Evolutionary conservation across 1,140 invertebrate genomes (phyloP).

Genomic region (Piezodorus guildinii): DNA sequence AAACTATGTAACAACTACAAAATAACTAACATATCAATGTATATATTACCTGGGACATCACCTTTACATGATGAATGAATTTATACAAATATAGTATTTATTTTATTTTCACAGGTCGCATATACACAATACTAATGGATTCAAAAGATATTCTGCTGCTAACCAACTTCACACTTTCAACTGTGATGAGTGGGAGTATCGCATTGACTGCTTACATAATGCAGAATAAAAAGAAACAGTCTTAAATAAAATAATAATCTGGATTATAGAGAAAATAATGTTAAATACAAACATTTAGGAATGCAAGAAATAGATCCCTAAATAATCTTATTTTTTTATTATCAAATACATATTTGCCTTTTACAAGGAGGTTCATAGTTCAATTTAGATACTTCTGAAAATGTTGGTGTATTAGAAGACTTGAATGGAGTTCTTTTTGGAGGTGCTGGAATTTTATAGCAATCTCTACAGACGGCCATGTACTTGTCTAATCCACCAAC

Average conservation of each 20-base stretch:
- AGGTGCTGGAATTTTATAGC: constrained; percentile 32
- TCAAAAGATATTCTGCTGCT: constrained; percentile 50
- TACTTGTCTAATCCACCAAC: constrained; percentile 53
- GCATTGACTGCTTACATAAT: constrained; percentile 19
- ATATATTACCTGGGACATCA: no score
- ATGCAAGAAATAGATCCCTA: not conserved
- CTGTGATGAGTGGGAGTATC: constrained; percentile 39
- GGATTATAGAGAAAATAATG: not conserved
- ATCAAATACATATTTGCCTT: not conserved
- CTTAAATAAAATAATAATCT: not conserved
- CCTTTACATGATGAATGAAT: no score
- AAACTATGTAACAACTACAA: no score
- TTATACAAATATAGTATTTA: not conserved
- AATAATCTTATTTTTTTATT: no score
- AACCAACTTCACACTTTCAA: constrained; percentile 49
- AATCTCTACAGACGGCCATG: constrained; percentile 46
- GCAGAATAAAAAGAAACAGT: constrained; percentile 14
- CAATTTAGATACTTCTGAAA: constrained; percentile 8
- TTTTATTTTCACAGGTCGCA: constrained; percentile 43
- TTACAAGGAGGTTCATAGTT: constrained; percentile 4
- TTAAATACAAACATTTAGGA: not conserved
- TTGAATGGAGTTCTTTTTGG: constrained; percentile 28
- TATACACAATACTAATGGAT: constrained; percentile 52
- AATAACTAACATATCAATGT: no score
- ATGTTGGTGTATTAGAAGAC: not conserved